A percentile compares a stretch with the other conserved stretches of the same genome.
phyloP scores from a whole-genome alignment of 2,797 vertebrate genomes.

The Tiaroga cobitis region DNA sequence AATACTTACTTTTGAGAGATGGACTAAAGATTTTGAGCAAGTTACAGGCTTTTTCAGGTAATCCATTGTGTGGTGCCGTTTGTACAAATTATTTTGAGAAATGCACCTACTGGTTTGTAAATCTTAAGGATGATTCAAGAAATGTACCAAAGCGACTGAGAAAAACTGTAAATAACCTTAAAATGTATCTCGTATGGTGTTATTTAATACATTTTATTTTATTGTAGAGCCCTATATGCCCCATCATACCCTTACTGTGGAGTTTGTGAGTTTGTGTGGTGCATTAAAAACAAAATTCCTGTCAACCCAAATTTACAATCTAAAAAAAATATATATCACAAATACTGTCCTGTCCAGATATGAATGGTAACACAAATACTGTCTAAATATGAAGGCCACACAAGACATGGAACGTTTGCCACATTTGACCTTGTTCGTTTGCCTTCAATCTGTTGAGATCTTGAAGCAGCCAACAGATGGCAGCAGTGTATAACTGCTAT shows the following conservation, averaged over 20 bases:
- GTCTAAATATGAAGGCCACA: neutral
- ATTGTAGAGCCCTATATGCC: neutral
- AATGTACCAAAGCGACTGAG: no score
- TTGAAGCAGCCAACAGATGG: slow-evolving; percentile 68
- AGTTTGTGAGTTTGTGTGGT: neutral
- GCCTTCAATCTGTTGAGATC: neutral
- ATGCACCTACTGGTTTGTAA: no score
- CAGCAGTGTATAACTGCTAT: slow-evolving; percentile 64
- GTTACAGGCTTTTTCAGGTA: no score
- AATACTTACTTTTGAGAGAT: no score
- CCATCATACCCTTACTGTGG: neutral
- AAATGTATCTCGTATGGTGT: neutral
- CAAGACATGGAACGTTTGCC: neutral
- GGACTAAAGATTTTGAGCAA: no score
- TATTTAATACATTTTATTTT: neutral
- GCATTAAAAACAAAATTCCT: neutral
- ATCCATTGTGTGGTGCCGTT: no score
- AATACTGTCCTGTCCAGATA: no score
- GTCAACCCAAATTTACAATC: neutral
- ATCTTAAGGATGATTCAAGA: no score
- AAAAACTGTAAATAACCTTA: neutral
- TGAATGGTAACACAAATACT: no score
- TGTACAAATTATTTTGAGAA: no score
- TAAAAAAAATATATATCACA: no score
- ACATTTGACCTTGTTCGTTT: neutral